Conservation (phyloP, 2,113 vertebrate genomes). For the Coregonus clupeaformis region DNA sequence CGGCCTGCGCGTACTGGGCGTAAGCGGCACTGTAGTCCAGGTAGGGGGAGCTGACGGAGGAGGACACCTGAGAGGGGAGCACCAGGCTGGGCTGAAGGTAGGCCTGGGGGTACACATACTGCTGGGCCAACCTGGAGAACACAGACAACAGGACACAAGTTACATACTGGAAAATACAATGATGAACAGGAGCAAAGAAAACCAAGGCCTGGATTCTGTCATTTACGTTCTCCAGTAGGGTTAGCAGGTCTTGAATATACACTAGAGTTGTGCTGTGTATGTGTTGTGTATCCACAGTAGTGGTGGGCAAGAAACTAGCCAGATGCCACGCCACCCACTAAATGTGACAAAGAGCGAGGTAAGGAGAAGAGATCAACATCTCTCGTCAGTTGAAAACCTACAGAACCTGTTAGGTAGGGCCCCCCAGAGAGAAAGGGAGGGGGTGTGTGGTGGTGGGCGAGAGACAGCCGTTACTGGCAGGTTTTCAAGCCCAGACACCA, state of each 20-base stretch:
- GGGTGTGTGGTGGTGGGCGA: conserved; percentile 1
- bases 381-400: conserved; percentile 61
- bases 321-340: conserved; percentile 9
- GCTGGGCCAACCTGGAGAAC: conserved; percentile 82
- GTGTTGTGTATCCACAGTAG: conserved; percentile 22
- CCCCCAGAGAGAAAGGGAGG: conserved; percentile 28
- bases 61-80: conserved; percentile 82
- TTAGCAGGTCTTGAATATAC: background rate
- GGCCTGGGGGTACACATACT: conserved; percentile 87
- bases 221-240: conserved; percentile 40
- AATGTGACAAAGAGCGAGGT: conserved; percentile 28
- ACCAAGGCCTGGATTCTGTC: conserved; percentile 29
- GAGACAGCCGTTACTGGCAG: conserved; percentile 74
- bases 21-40: conserved; percentile 88
- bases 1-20: conserved; percentile 83
- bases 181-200: background rate
- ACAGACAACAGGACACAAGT: conserved; percentile 11
- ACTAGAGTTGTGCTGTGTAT: background rate
- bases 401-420: conserved; percentile 64
- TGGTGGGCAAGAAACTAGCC: background rate
- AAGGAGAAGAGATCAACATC: conserved; percentile 36
- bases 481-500: conserved; percentile 69
- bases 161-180: background rate
- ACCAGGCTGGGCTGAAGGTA: conserved; percentile 90
- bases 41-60: conserved; percentile 83